Evolutionary conservation across 2,797 vertebrate species (phyloP).

Genomic region (Lepilemur ruficaudatus): DNA sequence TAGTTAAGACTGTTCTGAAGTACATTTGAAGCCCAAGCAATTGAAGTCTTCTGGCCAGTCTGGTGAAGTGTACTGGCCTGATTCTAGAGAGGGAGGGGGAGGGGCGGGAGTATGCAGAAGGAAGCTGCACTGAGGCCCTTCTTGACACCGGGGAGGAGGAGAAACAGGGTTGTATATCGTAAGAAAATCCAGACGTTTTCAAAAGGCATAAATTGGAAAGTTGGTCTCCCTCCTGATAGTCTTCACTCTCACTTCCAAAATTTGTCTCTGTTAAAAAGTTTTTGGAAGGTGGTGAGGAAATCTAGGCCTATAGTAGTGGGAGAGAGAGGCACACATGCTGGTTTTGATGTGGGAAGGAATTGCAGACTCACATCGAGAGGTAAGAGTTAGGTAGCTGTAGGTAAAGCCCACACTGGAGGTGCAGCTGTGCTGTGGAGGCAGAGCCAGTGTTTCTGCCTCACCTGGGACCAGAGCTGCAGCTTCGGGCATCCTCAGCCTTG

Average conservation of each 20-base stretch:
- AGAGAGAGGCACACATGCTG: too few relatives aligned
- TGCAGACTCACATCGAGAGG: not conserved
- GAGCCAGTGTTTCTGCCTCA: not conserved
- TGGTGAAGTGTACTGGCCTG: not conserved
- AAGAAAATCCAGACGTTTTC: not conserved
- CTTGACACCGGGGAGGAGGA: not conserved
- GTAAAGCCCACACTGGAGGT: not conserved
- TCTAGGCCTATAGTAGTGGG: not conserved
- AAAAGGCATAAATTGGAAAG: not conserved
- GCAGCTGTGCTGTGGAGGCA: not conserved
- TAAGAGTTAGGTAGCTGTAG: not conserved
- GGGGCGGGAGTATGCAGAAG: not conserved
- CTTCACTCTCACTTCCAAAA: fast-evolving
- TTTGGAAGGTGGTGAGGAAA: not conserved
- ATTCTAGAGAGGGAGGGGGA: not conserved
- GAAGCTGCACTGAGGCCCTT: too few relatives aligned
- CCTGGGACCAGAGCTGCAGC: not conserved
- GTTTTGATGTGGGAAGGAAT: not conserved
- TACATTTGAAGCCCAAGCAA: not conserved
- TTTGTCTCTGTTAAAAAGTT: not conserved
- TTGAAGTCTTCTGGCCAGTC: not conserved
- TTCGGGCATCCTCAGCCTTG: not conserved
- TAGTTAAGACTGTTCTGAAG: not conserved
- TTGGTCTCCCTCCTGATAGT: not conserved
- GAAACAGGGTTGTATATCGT: fast-evolving